A percentile compares a stretch with the other conserved stretches of the same genome.
phyloP scores from a whole-genome alignment of 1,140 invertebrate species.

The Cydia strobilella region DNA sequence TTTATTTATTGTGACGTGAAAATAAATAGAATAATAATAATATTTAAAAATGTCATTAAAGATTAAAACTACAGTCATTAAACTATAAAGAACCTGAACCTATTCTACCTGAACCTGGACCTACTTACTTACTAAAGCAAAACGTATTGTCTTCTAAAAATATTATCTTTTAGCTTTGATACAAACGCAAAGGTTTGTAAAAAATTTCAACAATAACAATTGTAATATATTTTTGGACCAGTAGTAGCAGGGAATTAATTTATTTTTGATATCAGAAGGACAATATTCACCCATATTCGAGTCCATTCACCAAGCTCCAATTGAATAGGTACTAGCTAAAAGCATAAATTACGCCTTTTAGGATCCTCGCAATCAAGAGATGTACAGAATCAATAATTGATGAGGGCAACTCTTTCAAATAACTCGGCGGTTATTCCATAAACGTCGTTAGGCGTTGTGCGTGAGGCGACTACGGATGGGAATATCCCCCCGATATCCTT shows the following conservation, averaged over 20 bases:
- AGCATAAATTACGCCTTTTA: conserved; percentile 17
- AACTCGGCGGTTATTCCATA: conserved; percentile 4
- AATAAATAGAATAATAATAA: too few relatives aligned
- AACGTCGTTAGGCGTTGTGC: conserved; percentile 20
- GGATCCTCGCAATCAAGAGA: conserved; percentile 10
- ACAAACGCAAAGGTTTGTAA: too few relatives aligned
- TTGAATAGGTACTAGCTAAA: conserved; percentile 8
- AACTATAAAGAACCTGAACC: too few relatives aligned
- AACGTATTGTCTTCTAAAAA: too few relatives aligned
- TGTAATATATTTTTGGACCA: neutral
- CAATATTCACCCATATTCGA: neutral
- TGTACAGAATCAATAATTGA: conserved; percentile 21
- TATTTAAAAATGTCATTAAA: too few relatives aligned
- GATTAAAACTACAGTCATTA: too few relatives aligned
- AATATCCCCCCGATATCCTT: neutral
- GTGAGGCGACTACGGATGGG: neutral
- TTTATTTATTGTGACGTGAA: too few relatives aligned
- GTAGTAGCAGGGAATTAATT: neutral
- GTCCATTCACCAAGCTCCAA: neutral
- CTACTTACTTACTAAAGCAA: too few relatives aligned
- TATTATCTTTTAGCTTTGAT: too few relatives aligned
- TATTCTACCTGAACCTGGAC: too few relatives aligned
- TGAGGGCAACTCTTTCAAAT: conserved; percentile 27
- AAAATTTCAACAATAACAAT: too few relatives aligned
- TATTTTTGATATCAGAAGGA: neutral